Evolutionary conservation across 2,113 vertebrate species (phyloP).

Genomic region (Neolamprologus brichardi): DNA sequence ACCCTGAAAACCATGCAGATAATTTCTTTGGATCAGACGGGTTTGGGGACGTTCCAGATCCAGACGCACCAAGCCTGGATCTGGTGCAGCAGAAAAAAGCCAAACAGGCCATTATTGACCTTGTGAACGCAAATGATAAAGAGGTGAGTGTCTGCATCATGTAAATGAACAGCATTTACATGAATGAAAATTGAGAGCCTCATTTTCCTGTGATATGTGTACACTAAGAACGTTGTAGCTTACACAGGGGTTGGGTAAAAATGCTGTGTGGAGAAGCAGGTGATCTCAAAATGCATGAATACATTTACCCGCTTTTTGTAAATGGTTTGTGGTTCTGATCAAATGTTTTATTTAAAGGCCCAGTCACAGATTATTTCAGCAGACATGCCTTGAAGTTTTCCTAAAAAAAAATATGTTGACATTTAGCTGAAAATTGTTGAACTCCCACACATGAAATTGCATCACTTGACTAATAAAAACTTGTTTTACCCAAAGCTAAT

Average conservation of each 20-base stretch:
- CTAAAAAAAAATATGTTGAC: neutral
- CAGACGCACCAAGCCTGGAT: neutral
- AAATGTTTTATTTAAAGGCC: neutral
- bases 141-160: conserved; percentile 38
- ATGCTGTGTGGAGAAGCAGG: neutral
- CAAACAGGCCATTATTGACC: conserved; percentile 49
- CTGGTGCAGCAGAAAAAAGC: conserved; percentile 57
- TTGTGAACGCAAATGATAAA: conserved; percentile 44
- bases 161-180: neutral
- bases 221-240: neutral
- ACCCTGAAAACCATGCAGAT: neutral
- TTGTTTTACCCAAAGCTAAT: accelerated
- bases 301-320: neutral
- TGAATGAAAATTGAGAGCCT: accelerated
- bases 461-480: neutral
- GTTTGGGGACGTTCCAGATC: conserved; percentile 58
- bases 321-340: neutral
- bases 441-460: neutral
- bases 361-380: neutral
- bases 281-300: neutral
- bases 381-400: neutral
- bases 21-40: conserved; percentile 57
- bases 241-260: neutral
- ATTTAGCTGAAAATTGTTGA: neutral
- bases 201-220: neutral